Evolutionary conservation across 2,113 vertebrate genomes (phyloP), one percentile per base, ranked within the genome.

Genomic region (Gopherus flavomarginatus): DNA sequence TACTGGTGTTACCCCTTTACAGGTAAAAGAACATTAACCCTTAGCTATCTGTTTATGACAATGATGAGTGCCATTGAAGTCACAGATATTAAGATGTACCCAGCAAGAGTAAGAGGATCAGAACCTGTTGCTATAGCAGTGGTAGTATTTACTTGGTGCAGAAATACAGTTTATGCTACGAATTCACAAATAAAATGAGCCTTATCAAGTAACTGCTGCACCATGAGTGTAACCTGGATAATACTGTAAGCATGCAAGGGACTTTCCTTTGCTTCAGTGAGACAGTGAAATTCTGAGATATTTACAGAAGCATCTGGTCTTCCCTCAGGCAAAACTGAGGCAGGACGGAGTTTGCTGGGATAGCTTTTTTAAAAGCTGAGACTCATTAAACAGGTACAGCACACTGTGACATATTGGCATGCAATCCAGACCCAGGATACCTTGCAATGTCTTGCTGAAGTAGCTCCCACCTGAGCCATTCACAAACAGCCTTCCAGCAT

Each of bases 381-480:
- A 24, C 53, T n/a, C 81, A 31, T 75, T 94, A 69, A 94, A 89
- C 81, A 93, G 89, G 77, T 69, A 91, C 49, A 52, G 52, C 50
- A 38, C 6, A n/a, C 4, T 38, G n/a, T 69, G 65, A 38, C 65
- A 69, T 38, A 69, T 17, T 5, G 17, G 65, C 17, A 17, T 9
- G 8, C 57, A 59, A 27, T 27, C 27, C 57, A 59, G 26, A 59
- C 5, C 5, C 16, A 19, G 65, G 13, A 13, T 62, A 13, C 29
- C 6, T n/a, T 69, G 35, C 65, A 69, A n/a, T n/a, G 65, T 17
- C 16, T 69, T 69, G 65, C 65, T 69, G 35, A 69, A 69, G 65
- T 69, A 69, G 65, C 35, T n/a, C 35, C 17, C 17, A n/a, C 16
- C 31, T 69, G 31, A 35, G 65, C 7, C 17, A 17, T 17, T 69